Percentiles rank a stretch among this genome's conserved stretches.
phyloP scores from a whole-genome alignment of 2,797 vertebrate genomes.

The Meda fulgida region DNA sequence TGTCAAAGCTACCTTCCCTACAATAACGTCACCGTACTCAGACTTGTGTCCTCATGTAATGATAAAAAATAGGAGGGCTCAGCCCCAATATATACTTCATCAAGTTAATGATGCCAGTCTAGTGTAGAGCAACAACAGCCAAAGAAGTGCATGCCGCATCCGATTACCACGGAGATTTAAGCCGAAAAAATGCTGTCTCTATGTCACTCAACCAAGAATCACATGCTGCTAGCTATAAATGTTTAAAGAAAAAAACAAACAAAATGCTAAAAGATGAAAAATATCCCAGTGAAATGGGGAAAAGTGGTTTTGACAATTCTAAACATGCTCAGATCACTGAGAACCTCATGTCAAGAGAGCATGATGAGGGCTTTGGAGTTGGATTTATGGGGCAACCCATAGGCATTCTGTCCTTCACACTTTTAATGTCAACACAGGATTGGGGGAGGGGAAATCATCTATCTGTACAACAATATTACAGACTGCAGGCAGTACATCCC shows the following conservation, averaged over 20 bases:
- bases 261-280: conserved; percentile 8
- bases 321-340: conserved; percentile 13
- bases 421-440: conserved; percentile 32
- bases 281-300: neutral
- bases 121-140: neutral
- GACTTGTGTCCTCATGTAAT: neutral
- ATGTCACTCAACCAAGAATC: neutral
- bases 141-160: neutral
- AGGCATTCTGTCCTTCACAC: conserved; percentile 49
- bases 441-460: conserved; percentile 24
- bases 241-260: neutral
- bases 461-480: conserved; percentile 68
- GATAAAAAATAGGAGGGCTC: conserved; percentile 28
- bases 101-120: conserved; percentile 16
- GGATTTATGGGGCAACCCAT: conserved; percentile 36
- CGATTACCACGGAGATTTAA: neutral
- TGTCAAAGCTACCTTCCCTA: conserved; percentile 15
- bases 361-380: conserved; percentile 17
- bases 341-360: conserved; percentile 21
- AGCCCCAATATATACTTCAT: neutral
- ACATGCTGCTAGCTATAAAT: neutral
- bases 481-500: conserved; percentile 68
- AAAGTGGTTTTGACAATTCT: neutral
- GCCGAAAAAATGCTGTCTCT: neutral
- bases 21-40: conserved; percentile 14